Evolutionary conservation across 1,140 invertebrate genomes (phyloP), one percentile per base, ranked within the genome.

Genomic region (Drosophila sechellia): DNA sequence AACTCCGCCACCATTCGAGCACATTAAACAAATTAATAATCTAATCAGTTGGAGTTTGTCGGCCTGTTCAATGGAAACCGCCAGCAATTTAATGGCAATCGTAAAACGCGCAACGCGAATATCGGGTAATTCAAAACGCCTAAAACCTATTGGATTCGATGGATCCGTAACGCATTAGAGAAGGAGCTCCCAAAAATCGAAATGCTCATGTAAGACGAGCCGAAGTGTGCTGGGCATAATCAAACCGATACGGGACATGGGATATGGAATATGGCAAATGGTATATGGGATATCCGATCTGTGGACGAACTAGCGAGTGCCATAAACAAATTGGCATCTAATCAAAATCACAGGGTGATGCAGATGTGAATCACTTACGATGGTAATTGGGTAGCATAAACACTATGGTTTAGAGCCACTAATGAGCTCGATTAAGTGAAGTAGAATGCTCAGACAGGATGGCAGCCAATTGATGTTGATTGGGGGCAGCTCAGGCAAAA

Each of bases 11-110:
- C 43, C 64, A 45, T 49, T 58, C 53, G 49, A 17, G 52, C 75
- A 31, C 52, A 80, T 79, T 79, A 70, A 46, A 80, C 70, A 76
- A 63, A 79, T 78, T 78, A 81, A 86, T 81, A 61, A 74, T 52
- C 60, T 74, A 78, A 79, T 78, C 63, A 46, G 31, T 42, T 64
- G 39, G n/a, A 77, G 48, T 50, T 81, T 25, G 42, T 25, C 56
- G 39, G 66, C 42, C 48, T 63, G 58, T 60, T 58, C 63, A 64
- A 72, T 66, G 42, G 74, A 46, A 56, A 77, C 73, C 74, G 74
- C 64, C 74, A 69, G 64, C 73, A 35, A 77, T 69, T 77, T 77
- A 60, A 77, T 77, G 56, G 53, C 55, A 48, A 43, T 76, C 70
- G 31, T 57, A 75, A 83, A 71, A 46, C 5, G 13, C 42, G 15